A percentile compares a stretch with the other conserved stretches of the same genome.
phyloP scores from a whole-genome alignment of 2,113 vertebrate species.

The Pterophyllum scalare region DNA sequence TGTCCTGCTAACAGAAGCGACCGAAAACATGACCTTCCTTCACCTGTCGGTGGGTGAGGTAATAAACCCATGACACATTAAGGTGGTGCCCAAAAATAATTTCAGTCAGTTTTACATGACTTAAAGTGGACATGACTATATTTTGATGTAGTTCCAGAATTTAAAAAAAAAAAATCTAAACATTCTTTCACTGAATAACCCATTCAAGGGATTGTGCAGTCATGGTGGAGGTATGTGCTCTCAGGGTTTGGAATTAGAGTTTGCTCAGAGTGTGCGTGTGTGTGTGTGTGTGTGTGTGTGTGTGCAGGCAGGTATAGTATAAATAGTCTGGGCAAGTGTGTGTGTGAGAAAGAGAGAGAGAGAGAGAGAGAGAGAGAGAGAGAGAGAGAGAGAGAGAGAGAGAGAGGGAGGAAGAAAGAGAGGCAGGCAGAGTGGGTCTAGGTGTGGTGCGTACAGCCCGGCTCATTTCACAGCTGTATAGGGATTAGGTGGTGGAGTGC shows the following conservation, averaged over 20 bases:
- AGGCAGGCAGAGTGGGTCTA: constrained; percentile 38
- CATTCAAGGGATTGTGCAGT: constrained; percentile 31
- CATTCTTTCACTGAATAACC: background rate
- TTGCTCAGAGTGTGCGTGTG: background rate
- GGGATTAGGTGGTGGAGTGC: constrained; percentile 86
- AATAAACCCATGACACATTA: background rate
- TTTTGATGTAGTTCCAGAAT: background rate
- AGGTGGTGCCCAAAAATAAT: background rate
- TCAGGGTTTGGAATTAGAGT: constrained; percentile 39
- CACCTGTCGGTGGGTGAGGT: too few relatives aligned
- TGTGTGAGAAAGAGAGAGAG: background rate
- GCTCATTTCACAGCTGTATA: constrained; percentile 89
- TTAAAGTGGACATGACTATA: background rate
- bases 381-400: background rate
- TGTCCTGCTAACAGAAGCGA: too few relatives aligned
- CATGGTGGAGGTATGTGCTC: constrained; percentile 36
- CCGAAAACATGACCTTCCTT: too few relatives aligned
- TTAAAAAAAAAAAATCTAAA: background rate
- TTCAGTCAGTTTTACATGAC: background rate
- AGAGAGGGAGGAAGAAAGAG: background rate
- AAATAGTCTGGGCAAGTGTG: constrained; percentile 8
- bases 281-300: constrained; percentile 35
- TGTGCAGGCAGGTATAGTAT: constrained; percentile 41
- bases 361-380: background rate
- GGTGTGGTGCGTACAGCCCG: constrained; percentile 56